Evolutionary conservation across 92 coral and sea anemone genomes (phyloP), one percentile per base, ranked within the genome.

Genomic region (Parazoanthus atlanticus): DNA sequence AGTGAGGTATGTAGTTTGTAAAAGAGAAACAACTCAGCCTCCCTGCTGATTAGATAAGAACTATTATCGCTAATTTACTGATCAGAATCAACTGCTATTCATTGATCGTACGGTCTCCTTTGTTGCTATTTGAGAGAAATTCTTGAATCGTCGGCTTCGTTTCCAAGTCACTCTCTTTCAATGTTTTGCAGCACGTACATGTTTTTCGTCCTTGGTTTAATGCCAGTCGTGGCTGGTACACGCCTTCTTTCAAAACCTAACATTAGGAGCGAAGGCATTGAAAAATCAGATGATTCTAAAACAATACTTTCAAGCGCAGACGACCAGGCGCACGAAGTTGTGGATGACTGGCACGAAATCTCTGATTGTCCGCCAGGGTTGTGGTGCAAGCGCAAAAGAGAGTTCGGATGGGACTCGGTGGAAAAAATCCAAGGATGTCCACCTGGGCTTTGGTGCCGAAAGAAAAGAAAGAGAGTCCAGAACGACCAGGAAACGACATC

Each of bases 391-490:
- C 25, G 30, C 2, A 84, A 84, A 25, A 30, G 87, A 41, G 78
- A 70, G 13, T 23, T 84, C 34, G 87, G 87, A 5, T 84, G 32
- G 31, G 66, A 66, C 3, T 82, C 86, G 23, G 75, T 5, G 21
- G 36, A 70, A 31, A 46, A 9, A 21, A 40, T 71, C 52, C 29
- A 86, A 38, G 85, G 89, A 30, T 95, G 98, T 47, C 98, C 98
- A 40, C 98, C 98, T 3, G 98, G 98, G n/a, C 81, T 93, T 33
- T 95, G 96, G 98, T 95, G 98, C 76, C 95, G 97, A 6, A 94
- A 89, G 78, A 88, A 90, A 71, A 72, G 74, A 23, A n/a, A 2
- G 25, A 47, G 36, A 12, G 6, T 40, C 25, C 61, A 28, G 10
- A 89, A 36, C n/a, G 33, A 66, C 47, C 85, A n/a, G 8, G 56